Percentiles rank a stretch among this genome's conserved stretches.
phyloP scores from a whole-genome alignment of 2,797 vertebrate genomes.

The Mergus octosetaceus region DNA sequence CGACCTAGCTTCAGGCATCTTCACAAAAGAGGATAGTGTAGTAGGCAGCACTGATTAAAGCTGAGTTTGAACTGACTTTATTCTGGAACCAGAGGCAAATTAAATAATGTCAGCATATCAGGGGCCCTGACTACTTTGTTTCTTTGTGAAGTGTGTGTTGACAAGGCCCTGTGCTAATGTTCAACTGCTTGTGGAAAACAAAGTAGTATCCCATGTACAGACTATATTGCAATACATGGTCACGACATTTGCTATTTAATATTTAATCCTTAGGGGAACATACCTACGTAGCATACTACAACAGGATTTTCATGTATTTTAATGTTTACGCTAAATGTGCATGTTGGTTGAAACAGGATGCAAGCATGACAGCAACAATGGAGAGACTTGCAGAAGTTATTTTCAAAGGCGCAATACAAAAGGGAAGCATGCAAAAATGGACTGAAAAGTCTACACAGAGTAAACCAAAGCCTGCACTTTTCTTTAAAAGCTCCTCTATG shows the following conservation, averaged over 20 bases:
- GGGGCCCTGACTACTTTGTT: neutral
- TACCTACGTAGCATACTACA: neutral
- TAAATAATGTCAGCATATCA: neutral
- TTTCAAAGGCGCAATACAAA: constrained; percentile 77
- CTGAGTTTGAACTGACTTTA: neutral
- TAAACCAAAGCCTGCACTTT: constrained; percentile 71
- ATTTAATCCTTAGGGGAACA: neutral
- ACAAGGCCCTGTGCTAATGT: rapidly evolving
- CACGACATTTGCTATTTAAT: neutral
- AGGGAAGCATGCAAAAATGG: constrained; percentile 20
- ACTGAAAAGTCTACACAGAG: constrained; percentile 47
- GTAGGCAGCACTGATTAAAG: neutral
- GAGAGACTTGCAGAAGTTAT: constrained; percentile 86
- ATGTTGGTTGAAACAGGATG: constrained; percentile 69
- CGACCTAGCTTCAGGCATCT: neutral
- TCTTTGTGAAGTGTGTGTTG: neutral
- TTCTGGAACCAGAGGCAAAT: neutral
- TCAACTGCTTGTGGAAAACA: neutral
- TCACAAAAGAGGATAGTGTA: neutral
- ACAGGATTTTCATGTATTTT: neutral
- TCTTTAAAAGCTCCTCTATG: constrained; percentile 84
- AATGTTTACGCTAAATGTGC: neutral
- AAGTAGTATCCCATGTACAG: neutral
- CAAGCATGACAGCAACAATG: constrained; percentile 82
- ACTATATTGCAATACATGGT: neutral